Evolutionary conservation across 2,888 invertebrate species (phyloP).

Genomic region (Pristionchus exspectatus): DNA sequence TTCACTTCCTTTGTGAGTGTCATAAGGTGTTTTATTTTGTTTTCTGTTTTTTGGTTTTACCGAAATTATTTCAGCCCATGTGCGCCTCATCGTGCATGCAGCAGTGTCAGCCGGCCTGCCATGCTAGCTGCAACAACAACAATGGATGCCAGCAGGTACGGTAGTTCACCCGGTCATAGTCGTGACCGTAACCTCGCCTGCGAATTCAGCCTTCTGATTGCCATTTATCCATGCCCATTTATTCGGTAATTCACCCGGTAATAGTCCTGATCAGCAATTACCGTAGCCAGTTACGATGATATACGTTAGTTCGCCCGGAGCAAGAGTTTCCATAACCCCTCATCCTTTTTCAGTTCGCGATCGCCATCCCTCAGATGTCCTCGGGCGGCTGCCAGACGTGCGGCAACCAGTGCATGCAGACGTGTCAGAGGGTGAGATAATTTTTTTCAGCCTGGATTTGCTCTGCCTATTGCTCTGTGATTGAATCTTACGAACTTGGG

Average conservation of each 20-base stretch:
- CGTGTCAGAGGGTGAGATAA: constrained; percentile 26
- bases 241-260: too few relatives aligned
- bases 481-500: neutral
- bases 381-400: neutral
- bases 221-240: too few relatives aligned
- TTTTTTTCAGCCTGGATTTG: neutral
- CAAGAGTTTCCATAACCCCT: neutral
- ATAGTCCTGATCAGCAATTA: too few relatives aligned
- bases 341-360: neutral
- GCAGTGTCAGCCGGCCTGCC: constrained; percentile 15
- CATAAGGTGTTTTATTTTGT: too few relatives aligned
- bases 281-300: neutral
- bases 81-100: neutral
- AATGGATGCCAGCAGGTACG: constrained; percentile 24
- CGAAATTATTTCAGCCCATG: neutral
- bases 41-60: too few relatives aligned
- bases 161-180: neutral
- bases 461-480: neutral
- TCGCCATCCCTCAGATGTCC: neutral
- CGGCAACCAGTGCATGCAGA: constrained; percentile 36
- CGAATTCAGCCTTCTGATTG: too few relatives aligned
- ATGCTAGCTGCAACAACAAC: neutral
- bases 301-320: neutral
- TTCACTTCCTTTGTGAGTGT: too few relatives aligned
- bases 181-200: too few relatives aligned